A percentile compares a stretch with the other conserved stretches of the same genome.
Evolutionary conservation across 2,888 invertebrate genomes (phyloP).

Genomic region (Caenorhabditis sp.): DNA sequence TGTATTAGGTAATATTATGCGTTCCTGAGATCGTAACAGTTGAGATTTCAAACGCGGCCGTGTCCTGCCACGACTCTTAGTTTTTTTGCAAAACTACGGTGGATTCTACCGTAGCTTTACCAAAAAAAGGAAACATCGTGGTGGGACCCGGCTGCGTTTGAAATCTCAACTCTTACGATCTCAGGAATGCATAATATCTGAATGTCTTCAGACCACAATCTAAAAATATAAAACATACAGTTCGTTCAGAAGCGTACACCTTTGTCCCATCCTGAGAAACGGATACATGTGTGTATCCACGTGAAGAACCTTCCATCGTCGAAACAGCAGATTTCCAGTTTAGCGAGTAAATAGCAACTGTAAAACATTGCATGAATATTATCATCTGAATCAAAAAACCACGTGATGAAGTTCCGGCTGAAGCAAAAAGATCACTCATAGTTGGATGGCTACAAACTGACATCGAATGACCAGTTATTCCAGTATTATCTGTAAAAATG

Average conservation of each 20-base stretch:
- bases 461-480: conserved; percentile 37
- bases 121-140: too few relatives aligned
- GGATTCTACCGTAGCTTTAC: too few relatives aligned
- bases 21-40: too few relatives aligned
- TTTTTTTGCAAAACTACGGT: too few relatives aligned
- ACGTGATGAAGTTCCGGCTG: conserved; percentile 25
- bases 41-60: too few relatives aligned
- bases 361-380: not conserved
- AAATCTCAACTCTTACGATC: too few relatives aligned
- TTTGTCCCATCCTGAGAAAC: conserved; percentile 43
- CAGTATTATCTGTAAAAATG: conserved; percentile 34
- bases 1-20: too few relatives aligned
- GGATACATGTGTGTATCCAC: conserved; percentile 38
- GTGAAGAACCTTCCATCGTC: conserved; percentile 41
- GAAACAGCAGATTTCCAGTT: conserved; percentile 36
- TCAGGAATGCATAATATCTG: too few relatives aligned
- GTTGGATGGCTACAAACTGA: conserved; percentile 30
- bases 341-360: conserved; percentile 31
- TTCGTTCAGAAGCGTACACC: conserved; percentile 56
- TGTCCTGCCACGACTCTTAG: too few relatives aligned
- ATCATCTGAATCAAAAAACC: not conserved
- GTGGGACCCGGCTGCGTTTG: too few relatives aligned
- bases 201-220: too few relatives aligned
- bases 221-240: conserved; percentile 5
- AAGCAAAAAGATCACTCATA: conserved; percentile 40